Evolutionary conservation across 2,888 invertebrate genomes (phyloP).

Genomic region (Rotaria magnacalcarata): DNA sequence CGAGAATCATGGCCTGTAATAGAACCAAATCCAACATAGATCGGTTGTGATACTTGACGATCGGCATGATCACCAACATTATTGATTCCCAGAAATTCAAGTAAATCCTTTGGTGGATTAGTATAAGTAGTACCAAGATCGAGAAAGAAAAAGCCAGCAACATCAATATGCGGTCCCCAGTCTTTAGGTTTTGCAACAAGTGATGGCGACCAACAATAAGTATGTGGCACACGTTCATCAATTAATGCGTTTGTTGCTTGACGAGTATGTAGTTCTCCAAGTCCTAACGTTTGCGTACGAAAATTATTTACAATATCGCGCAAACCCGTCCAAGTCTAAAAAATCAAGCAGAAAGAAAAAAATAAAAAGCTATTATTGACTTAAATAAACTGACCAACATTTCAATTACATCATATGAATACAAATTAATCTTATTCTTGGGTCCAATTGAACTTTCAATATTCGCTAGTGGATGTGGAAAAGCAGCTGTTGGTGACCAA

Average conservation of each 20-base stretch:
- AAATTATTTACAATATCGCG: not conserved
- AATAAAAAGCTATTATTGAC: not conserved
- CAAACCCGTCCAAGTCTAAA: slow-evolving; percentile 11
- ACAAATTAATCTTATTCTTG: not conserved
- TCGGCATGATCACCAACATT: not conserved
- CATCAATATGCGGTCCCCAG: not conserved
- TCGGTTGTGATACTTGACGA: not conserved
- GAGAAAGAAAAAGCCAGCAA: not conserved
- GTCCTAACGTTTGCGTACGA: not conserved
- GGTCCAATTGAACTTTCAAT: slow-evolving; percentile 1
- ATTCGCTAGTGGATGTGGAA: slow-evolving; percentile 33
- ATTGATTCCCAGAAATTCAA: not conserved
- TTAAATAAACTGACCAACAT: not conserved
- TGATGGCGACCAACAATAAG: not conserved
- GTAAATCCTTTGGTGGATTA: not conserved
- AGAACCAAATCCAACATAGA: slow-evolving; percentile 28
- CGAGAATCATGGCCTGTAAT: slow-evolving; percentile 33
- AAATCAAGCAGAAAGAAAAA: not conserved
- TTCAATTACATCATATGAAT: slow-evolving; percentile 25
- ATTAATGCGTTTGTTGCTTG: not conserved
- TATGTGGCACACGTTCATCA: not conserved
- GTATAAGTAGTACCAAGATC: not conserved
- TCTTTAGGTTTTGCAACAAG: not conserved
- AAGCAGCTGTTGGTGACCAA: not conserved
- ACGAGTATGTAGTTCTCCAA: not conserved